Conservation (phyloP, 2,113 vertebrate species). For the Euleptes europaea region DNA sequence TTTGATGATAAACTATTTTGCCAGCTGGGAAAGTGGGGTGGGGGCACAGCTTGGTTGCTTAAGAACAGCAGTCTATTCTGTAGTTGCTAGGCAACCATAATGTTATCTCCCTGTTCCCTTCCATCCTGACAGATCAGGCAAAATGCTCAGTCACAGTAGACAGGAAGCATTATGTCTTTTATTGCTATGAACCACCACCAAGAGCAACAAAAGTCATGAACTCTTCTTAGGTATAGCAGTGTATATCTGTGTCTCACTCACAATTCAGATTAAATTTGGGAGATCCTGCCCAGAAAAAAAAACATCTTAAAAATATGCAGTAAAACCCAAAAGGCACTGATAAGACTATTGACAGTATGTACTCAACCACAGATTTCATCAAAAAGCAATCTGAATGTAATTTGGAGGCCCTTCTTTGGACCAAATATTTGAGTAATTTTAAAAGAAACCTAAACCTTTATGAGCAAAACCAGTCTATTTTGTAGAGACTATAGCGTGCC, state of each 20-base stretch:
- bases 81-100: constrained; percentile 16
- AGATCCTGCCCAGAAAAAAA: too few species aligned
- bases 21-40: background rate
- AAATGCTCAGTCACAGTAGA: background rate
- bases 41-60: background rate
- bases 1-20: background rate
- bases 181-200: background rate
- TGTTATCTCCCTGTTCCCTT: background rate
- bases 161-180: background rate
- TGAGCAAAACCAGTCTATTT: background rate
- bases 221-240: background rate
- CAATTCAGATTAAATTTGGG: too few species aligned
- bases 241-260: too few species aligned
- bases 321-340: too few species aligned
- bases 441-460: too few species aligned
- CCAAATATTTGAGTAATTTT: too few species aligned
- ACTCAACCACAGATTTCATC: too few species aligned
- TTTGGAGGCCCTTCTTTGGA: too few species aligned
- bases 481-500: background rate
- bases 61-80: background rate
- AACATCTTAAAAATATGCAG: too few species aligned
- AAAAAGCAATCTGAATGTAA: too few species aligned
- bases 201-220: background rate
- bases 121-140: background rate
- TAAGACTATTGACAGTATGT: too few species aligned